phyloP scores from a whole-genome alignment of 2,113 vertebrate genomes.

The Oophaga pumilio region DNA sequence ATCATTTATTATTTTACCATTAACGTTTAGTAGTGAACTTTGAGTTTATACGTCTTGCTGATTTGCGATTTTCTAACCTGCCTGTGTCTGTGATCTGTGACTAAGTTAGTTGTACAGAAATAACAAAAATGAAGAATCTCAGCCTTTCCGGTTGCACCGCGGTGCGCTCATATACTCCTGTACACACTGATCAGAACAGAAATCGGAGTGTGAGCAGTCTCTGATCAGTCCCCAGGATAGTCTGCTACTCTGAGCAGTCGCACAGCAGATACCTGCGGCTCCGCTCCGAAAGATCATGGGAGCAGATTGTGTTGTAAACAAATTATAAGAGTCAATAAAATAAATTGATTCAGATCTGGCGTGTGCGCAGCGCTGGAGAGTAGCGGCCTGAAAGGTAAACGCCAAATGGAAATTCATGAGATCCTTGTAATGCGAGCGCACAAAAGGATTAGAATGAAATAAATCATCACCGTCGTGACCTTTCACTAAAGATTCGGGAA shows the following conservation, averaged over 20 bases:
- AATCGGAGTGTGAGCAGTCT: not conserved
- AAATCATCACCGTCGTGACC: slow-evolving; percentile 28
- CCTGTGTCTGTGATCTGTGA: no score
- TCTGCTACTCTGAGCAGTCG: not conserved
- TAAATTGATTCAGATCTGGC: slow-evolving; percentile 29
- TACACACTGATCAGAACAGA: not conserved
- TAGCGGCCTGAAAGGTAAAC: slow-evolving; percentile 18
- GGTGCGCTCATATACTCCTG: not conserved
- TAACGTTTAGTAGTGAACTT: not conserved
- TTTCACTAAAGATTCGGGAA: slow-evolving; percentile 18
- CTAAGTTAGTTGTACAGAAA: no score
- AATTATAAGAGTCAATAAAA: slow-evolving; percentile 44
- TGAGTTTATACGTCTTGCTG: no score
- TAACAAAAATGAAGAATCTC: no score
- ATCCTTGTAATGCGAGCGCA: not conserved
- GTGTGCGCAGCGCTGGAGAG: not conserved
- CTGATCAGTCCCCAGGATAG: not conserved
- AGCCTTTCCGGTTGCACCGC: no score
- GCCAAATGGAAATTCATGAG: slow-evolving; percentile 19
- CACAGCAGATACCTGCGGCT: not conserved
- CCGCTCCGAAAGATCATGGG: slow-evolving; percentile 3
- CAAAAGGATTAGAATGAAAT: slow-evolving; percentile 16
- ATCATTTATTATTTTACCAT: not conserved
- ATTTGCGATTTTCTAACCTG: no score
- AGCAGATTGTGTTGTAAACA: slow-evolving; percentile 36